Evolutionary conservation across 2,888 invertebrate genomes (phyloP).

Genomic region (Netelia melanura): DNA sequence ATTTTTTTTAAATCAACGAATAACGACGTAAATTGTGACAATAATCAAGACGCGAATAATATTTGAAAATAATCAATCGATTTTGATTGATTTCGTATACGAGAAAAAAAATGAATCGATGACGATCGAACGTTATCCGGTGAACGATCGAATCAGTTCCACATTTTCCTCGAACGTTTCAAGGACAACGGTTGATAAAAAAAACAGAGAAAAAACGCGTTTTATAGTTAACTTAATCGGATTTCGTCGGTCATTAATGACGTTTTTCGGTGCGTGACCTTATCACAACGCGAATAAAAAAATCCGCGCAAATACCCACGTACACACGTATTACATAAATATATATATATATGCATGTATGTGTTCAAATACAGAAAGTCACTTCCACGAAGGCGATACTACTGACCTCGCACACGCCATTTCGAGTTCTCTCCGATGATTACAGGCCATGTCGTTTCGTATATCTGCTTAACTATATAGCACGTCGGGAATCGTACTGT

Average conservation of each 20-base stretch:
- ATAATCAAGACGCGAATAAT: too few relatives aligned
- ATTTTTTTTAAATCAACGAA: too few relatives aligned
- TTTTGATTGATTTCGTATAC: too few relatives aligned
- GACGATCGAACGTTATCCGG: too few relatives aligned
- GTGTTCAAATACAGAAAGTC: background rate
- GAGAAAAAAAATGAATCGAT: too few relatives aligned
- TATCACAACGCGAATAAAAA: background rate
- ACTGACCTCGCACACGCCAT: constrained; percentile 52
- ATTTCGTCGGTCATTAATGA: constrained; percentile 22
- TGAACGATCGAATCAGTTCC: background rate
- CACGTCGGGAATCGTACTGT: background rate
- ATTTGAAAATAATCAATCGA: too few relatives aligned
- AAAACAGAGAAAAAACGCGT: background rate
- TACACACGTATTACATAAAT: too few relatives aligned
- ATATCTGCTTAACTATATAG: constrained; percentile 15
- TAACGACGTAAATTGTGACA: too few relatives aligned
- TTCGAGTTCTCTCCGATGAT: constrained; percentile 29
- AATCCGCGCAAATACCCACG: background rate
- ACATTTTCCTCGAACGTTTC: background rate
- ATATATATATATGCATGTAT: background rate
- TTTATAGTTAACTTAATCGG: constrained; percentile 30
- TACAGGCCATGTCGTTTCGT: constrained; percentile 2
- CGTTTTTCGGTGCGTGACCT: constrained; percentile 17
- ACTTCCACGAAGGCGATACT: constrained; percentile 28
- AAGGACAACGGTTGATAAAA: background rate